Percentiles rank a stretch among this genome's conserved stretches.
These are phyloP conservation scores for Brachionichthys hirsutus DNA, from an alignment of 2,113 vertebrate species.

Conservation along the genomic window DNA sequence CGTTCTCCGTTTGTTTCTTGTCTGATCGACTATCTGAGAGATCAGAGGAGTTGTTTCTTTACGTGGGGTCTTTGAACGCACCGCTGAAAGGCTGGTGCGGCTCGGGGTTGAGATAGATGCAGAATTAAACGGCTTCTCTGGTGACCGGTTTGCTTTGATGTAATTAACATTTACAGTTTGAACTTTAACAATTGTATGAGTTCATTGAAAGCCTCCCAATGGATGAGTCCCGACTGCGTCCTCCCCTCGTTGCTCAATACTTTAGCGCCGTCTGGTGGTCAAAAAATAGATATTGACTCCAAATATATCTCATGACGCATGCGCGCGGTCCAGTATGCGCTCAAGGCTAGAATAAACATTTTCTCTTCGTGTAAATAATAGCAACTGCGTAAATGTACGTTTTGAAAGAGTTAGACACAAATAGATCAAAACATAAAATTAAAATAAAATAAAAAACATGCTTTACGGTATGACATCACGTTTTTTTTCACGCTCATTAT, in stretches of 20 bases:
- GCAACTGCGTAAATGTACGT: too few species aligned
- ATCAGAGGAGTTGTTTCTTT: too few species aligned
- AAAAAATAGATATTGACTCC: neutral
- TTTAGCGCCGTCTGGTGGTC: constrained; percentile 58
- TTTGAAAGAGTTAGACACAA: too few species aligned
- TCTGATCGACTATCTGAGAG: too few species aligned
- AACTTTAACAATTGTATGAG: neutral
- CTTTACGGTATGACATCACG: too few species aligned
- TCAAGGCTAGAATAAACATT: too few species aligned
- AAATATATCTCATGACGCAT: neutral
- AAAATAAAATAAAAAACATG: too few species aligned
- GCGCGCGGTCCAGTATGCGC: too few species aligned
- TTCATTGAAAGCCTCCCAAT: neutral
- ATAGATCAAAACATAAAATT: neutral
- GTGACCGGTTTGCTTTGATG: neutral
- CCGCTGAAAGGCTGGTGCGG: neutral
- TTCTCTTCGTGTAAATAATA: too few species aligned
- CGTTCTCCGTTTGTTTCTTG: too few species aligned
- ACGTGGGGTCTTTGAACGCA: neutral
- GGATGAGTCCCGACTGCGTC: neutral
- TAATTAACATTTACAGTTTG: neutral
- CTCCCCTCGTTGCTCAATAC: constrained; percentile 2
- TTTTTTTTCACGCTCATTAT: too few species aligned
- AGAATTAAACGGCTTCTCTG: too few species aligned
- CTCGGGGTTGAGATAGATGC: neutral